Conservation (phyloP, 1,140 invertebrate genomes). For the Alviniconcha marisindica region DNA sequence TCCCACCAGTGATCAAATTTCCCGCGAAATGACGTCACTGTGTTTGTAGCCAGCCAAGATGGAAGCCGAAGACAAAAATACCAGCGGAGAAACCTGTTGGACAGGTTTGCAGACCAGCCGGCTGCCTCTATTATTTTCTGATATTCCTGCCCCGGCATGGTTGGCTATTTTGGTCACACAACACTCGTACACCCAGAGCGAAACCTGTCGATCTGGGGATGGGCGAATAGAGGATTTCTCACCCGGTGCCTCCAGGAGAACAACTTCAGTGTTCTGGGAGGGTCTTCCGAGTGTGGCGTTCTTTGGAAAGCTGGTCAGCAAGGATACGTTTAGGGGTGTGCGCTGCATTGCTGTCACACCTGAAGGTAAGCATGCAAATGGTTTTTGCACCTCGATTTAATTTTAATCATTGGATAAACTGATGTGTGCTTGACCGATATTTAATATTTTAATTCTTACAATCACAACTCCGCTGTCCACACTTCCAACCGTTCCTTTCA, state of each 20-base stretch:
- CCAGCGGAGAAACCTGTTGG: conserved; percentile 29
- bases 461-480: too few species aligned
- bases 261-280: background rate
- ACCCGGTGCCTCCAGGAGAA: background rate
- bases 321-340: background rate
- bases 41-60: background rate
- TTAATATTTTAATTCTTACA: too few species aligned
- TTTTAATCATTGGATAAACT: too few species aligned
- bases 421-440: too few species aligned
- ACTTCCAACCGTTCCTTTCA: too few species aligned
- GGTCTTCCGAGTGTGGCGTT: background rate
- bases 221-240: conserved; percentile 17
- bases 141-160: conserved; percentile 29
- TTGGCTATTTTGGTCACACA: conserved; percentile 41
- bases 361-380: background rate
- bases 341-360: background rate
- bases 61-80: background rate
- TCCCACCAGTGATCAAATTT: too few species aligned
- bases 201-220: conserved; percentile 38
- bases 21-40: background rate
- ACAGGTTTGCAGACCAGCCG: conserved; percentile 30
- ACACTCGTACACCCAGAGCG: conserved; percentile 32
- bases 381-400: too few species aligned
- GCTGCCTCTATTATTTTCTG: background rate
- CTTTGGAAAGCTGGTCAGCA: background rate